Base-by-base conservation (phyloP, 2,797 vertebrate species). In the Champsocephalus gunnari region DNA sequence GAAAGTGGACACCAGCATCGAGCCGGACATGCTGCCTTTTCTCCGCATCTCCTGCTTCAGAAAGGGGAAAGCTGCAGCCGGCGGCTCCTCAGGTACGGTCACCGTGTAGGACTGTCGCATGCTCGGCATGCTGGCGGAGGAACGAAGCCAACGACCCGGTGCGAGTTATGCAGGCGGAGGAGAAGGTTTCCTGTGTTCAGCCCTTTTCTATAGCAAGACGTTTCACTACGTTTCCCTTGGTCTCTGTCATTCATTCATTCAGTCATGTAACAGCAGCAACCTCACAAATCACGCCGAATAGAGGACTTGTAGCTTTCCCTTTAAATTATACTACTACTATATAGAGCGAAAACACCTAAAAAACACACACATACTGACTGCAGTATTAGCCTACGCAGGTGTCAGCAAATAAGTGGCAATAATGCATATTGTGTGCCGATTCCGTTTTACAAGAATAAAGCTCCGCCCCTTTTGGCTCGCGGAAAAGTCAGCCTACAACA, bases 91-190 rank as follows among this genome's bases (percentile, higher is more conserved):
- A 2, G 96, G 95, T 45, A 97, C 93, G 61, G 96, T 98, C 85
- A 97, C 97, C 14, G 96, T 96, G 93, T 97, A 98, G 0, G 96
- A 96, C 88, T 96, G 96, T 86, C 96, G 94, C 96, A 98, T 95
- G 95, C 87, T 96, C 79, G 90, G 93, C 93, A 93, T 93, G 83
- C 65, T 81, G 84, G 77, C 62, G 64, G 62, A 28, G 51, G 44
- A 21, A 13, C 16, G 66, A 63, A 65, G 56, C 54, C 55, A 81
- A 79, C 32, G 34, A 75, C 55, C 56, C 53, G 76, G 81, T 59
- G 47, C 47, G 66, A 49, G 50, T 45, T 44, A 28, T 13, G 71
- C 70, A 75, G 61, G 54, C 48, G 10, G 16, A 12, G 4, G 61
- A 5, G 67, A 3, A 5, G 67, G 41, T 8, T 70, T 59, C 45